phyloP scores from a whole-genome alignment of 2,888 invertebrate genomes.

The Palloptera scutellata region DNA sequence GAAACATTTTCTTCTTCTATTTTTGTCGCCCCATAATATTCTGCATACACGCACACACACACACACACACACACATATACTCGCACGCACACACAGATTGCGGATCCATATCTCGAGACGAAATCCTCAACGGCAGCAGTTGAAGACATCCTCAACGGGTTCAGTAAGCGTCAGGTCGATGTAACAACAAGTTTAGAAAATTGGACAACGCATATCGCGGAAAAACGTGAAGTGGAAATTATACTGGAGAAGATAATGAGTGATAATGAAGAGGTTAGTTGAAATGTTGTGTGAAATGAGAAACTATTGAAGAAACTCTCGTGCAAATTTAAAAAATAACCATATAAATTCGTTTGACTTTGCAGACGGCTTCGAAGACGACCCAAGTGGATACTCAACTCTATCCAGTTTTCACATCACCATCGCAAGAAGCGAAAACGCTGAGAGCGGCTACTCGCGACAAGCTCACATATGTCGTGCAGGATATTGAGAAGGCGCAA shows the following conservation, averaged over 20 bases:
- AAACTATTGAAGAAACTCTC: background rate
- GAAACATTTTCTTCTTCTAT: conserved; percentile 39
- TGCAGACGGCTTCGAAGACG: conserved; percentile 72
- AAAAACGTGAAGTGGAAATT: conserved; percentile 67
- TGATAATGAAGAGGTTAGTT: conserved; percentile 73
- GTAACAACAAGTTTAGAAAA: conserved; percentile 76
- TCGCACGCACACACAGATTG: conserved; percentile 64
- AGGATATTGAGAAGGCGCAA: conserved; percentile 71
- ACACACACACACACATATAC: conserved; percentile 21
- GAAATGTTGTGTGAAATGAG: background rate
- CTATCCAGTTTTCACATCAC: conserved; percentile 77
- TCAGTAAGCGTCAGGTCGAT: conserved; percentile 71
- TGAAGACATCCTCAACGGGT: conserved; percentile 73
- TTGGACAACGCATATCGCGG: conserved; percentile 73
- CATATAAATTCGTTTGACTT: conserved; percentile 23
- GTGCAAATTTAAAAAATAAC: background rate
- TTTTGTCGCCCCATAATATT: conserved; percentile 34
- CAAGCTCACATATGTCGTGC: conserved; percentile 68
- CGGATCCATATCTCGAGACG: conserved; percentile 75
- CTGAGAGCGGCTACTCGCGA: conserved; percentile 69
- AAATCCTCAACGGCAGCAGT: conserved; percentile 73
- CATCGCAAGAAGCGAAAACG: conserved; percentile 69
- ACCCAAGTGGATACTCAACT: conserved; percentile 76
- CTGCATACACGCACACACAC: conserved; percentile 11
- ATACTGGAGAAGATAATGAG: conserved; percentile 68